Evolutionary conservation across 2,113 vertebrate species (phyloP).

Genomic region (Chionodraco myersi): DNA sequence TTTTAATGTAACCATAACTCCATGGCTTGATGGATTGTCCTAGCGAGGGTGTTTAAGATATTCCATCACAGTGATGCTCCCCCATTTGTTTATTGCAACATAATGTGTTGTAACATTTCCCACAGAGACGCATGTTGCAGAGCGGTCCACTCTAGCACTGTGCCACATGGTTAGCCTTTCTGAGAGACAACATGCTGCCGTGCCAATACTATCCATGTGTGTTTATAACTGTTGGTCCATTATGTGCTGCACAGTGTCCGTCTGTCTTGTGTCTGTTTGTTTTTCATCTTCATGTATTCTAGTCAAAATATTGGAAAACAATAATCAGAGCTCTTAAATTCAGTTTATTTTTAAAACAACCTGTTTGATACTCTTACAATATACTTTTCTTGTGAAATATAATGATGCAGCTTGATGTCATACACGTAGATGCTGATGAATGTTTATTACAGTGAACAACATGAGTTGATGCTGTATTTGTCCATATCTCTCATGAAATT

Average conservation of each 20-base stretch:
- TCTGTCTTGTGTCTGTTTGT: slow-evolving; percentile 68
- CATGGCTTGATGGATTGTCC: slow-evolving; percentile 59
- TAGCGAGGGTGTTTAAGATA: slow-evolving; percentile 61
- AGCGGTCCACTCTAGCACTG: slow-evolving; percentile 55
- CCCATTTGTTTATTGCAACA: slow-evolving; percentile 71
- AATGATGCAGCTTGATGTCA: slow-evolving; percentile 63
- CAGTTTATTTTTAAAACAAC: slow-evolving; percentile 18
- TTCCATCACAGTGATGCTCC: slow-evolving; percentile 48
- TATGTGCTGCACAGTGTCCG: slow-evolving; percentile 48
- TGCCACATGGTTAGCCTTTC: slow-evolving; percentile 54
- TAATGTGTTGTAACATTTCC: slow-evolving; percentile 76
- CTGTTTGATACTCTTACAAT: slow-evolving; percentile 6
- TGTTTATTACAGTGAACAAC: slow-evolving; percentile 82
- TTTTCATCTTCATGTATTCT: slow-evolving; percentile 61
- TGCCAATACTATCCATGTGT: slow-evolving; percentile 47
- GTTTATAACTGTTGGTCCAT: slow-evolving; percentile 64
- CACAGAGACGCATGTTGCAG: slow-evolving; percentile 59
- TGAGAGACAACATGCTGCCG: slow-evolving; percentile 40
- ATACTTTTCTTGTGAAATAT: slow-evolving; percentile 41
- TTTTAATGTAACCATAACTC: slow-evolving; percentile 52
- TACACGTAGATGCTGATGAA: slow-evolving; percentile 73
- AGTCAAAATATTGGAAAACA: slow-evolving; percentile 20
- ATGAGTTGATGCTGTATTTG: slow-evolving; percentile 89
- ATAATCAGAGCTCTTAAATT: slow-evolving; percentile 4
- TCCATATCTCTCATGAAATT: slow-evolving; percentile 88